Conservation (phyloP, 2,797 vertebrate genomes). For the Hydrophis major region DNA sequence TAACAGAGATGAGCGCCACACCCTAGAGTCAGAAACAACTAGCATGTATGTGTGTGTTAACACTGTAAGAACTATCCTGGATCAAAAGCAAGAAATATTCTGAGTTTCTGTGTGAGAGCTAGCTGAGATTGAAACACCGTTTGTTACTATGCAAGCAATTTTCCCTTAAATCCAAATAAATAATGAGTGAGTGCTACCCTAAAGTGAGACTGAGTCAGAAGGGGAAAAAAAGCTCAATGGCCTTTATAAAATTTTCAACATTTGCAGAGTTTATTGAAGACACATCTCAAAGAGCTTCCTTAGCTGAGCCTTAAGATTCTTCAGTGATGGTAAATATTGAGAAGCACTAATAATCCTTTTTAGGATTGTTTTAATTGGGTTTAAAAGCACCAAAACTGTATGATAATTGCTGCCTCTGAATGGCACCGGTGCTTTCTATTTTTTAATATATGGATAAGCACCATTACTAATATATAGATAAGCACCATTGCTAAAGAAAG, state of each 20-base stretch:
- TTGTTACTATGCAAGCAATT: not conserved
- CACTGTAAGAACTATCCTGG: not conserved
- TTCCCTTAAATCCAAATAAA: not conserved
- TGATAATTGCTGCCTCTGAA: not conserved
- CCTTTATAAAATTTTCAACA: not conserved
- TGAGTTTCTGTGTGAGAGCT: not conserved
- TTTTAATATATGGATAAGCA: not conserved
- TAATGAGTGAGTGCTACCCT: not conserved
- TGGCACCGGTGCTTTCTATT: not conserved
- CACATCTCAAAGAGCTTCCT: not conserved
- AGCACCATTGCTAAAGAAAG: not conserved
- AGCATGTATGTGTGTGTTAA: too few relatives aligned
- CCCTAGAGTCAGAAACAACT: too few relatives aligned
- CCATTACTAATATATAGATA: not conserved
- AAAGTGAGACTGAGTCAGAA: not conserved
- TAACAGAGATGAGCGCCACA: too few relatives aligned
- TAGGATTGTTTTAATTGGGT: not conserved
- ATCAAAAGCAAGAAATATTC: not conserved
- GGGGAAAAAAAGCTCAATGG: not conserved
- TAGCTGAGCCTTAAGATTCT: not conserved
- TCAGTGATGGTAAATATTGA: not conserved
- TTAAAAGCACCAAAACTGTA: not conserved
- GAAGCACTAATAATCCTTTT: not conserved
- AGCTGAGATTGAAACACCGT: not conserved
- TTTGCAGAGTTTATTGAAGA: not conserved